Evolutionary conservation across 30 jellyfish, hydroid and myxozoan genomes (phyloP), one percentile per base, ranked within the genome.

Genomic region (Catostylus mosaicus): DNA sequence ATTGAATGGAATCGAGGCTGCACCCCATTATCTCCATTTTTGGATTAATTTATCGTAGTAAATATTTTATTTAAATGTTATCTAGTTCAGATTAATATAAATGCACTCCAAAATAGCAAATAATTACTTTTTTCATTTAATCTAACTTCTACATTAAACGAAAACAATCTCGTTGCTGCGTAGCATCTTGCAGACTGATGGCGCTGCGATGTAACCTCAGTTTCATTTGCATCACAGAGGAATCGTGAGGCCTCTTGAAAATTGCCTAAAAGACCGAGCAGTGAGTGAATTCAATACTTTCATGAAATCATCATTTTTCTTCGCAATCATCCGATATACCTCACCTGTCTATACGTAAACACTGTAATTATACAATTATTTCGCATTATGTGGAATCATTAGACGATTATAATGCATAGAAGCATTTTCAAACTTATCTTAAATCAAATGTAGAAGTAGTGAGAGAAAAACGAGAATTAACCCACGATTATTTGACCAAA

Each of bases 211-310:
- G 19, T 59, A 74, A 23, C 57, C 85, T 74, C 85, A 75, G 5
- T 29, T n/a, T 52, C 74, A 29, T 27, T 19, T 32, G n/a, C 43
- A 34, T 11, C 12, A 6, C 72, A 9, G 47, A n/a, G 35, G 12
- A 52, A 46, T 52, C 85, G 74, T 74, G 75, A 48, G 46, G 65
- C 74, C 85, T 74, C 85, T 74, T 74, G 72, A 24, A 74, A 74
- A 52, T 74, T 50, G 85, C 75, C 73, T 22, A 34, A 45, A 32
- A 23, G 75, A 24, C 63, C 74, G 71, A 47, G 74, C 27, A 48
- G 85, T 74, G 71, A 74, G 85, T 74, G 22, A 27, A 66, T 0
- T 18, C 11, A 10, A 18, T 0, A 45, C 43, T 11, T 10, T 19
- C 14, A 14, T 74, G 30, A 29, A 50, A 38, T 63, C 63, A 32